These are phyloP conservation scores for Brachionus rotundiformis DNA, from an alignment of 1,140 invertebrate species.

Conservation along the genomic window DNA sequence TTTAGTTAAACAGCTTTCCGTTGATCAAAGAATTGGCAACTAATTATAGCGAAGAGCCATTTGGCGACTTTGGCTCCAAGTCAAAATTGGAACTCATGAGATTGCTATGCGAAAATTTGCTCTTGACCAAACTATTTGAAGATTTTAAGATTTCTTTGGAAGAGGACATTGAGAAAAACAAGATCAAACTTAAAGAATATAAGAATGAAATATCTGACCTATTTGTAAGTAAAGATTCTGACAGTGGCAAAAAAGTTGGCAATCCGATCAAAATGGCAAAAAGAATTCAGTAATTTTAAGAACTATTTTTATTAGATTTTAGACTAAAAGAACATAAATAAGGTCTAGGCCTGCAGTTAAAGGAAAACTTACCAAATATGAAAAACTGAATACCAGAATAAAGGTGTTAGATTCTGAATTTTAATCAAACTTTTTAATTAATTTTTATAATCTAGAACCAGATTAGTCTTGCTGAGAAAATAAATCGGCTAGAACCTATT, in stretches of 20 bases:
- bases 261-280: background rate
- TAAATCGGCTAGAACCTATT: background rate
- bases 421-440: too few relatives aligned
- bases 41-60: background rate
- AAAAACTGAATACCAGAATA: background rate
- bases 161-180: background rate
- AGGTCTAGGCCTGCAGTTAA: background rate
- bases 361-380: background rate
- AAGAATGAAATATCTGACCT: background rate
- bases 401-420: background rate
- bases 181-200: background rate
- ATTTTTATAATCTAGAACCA: background rate
- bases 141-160: background rate
- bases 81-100: background rate
- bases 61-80: background rate
- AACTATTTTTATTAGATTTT: background rate
- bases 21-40: background rate
- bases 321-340: background rate
- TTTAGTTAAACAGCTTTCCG: background rate
- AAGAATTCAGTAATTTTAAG: background rate
- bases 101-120: background rate
- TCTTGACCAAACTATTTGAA: background rate
- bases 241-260: background rate
- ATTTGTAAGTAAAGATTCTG: background rate
- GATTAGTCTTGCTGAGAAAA: background rate